phyloP scores from a whole-genome alignment of 2,888 invertebrate species.

The Autographa pulchrina region DNA sequence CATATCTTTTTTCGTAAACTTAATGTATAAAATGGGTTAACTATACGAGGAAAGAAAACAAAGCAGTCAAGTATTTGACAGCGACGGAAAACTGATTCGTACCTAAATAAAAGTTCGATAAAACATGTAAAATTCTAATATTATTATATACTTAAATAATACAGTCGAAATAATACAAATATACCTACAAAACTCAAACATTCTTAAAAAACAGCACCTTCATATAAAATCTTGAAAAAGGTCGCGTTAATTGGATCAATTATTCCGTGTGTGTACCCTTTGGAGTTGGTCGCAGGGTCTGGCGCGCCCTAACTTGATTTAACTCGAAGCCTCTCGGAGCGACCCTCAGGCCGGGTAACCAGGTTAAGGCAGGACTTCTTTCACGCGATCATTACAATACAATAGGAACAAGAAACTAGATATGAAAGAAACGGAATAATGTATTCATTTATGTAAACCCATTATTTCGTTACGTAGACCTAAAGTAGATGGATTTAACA shows the following conservation, averaged over 20 bases:
- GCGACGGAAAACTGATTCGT: no score
- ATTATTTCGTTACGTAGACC: no score
- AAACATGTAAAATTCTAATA: no score
- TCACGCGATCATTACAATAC: constrained; percentile 33
- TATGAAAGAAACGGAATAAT: neutral
- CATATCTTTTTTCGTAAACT: no score
- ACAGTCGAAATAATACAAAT: neutral
- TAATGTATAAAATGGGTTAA: no score
- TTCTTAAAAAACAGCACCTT: neutral
- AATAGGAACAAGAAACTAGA: neutral
- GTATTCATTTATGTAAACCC: neutral
- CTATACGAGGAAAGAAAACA: no score
- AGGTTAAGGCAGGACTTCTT: constrained; percentile 57
- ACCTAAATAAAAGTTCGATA: no score
- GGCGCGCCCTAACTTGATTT: constrained; percentile 51
- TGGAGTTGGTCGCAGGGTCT: constrained; percentile 29
- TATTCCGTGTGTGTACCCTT: constrained; percentile 26
- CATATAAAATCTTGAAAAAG: constrained; percentile 29
- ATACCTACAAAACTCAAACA: neutral
- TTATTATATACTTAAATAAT: no score
- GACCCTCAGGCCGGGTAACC: constrained; percentile 50
- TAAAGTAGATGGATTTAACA: no score
- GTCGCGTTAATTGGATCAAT: constrained; percentile 49
- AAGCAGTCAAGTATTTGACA: no score
- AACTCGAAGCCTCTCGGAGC: constrained; percentile 51